Evolutionary conservation across 2,797 vertebrate species (phyloP).

Genomic region (Falco columbarius): DNA sequence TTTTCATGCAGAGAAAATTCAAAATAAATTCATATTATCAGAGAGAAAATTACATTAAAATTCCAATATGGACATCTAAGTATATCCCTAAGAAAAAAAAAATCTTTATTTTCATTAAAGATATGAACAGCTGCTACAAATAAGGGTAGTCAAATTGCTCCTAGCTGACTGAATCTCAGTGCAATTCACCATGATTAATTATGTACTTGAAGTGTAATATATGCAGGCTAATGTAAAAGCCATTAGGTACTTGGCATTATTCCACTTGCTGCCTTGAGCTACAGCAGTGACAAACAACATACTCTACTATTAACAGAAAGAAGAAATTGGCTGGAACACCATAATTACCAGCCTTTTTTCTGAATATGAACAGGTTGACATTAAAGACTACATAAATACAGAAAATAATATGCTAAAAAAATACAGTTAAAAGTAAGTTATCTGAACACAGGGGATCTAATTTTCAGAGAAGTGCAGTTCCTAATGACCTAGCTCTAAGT

Average conservation of each 20-base stretch:
- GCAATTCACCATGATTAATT: slow-evolving; percentile 36
- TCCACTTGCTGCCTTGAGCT: slow-evolving; percentile 28
- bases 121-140: slow-evolving; percentile 15
- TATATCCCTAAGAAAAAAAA: not conserved
- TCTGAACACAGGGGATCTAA: not conserved
- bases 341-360: slow-evolving; percentile 5
- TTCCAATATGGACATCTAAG: not conserved
- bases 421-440: not conserved
- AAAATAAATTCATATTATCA: not conserved
- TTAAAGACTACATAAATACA: slow-evolving; percentile 16
- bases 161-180: not conserved
- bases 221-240: slow-evolving; percentile 35
- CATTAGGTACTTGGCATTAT: slow-evolving; percentile 36
- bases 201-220: slow-evolving; percentile 6
- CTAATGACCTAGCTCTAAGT: not conserved
- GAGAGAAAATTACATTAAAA: slow-evolving; percentile 9
- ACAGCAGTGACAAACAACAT: slow-evolving; percentile 29
- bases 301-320: slow-evolving; percentile 1
- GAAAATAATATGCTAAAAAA: not conserved
- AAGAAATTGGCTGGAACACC: slow-evolving; percentile 29
- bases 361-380: slow-evolving; percentile 2
- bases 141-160: not conserved
- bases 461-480: not conserved
- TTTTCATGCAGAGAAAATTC: not conserved
- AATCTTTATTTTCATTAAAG: slow-evolving; percentile 10